These are phyloP conservation scores for Drosophila biarmipes DNA, from an alignment of 1,140 invertebrate species.

Conservation along the genomic window DNA sequence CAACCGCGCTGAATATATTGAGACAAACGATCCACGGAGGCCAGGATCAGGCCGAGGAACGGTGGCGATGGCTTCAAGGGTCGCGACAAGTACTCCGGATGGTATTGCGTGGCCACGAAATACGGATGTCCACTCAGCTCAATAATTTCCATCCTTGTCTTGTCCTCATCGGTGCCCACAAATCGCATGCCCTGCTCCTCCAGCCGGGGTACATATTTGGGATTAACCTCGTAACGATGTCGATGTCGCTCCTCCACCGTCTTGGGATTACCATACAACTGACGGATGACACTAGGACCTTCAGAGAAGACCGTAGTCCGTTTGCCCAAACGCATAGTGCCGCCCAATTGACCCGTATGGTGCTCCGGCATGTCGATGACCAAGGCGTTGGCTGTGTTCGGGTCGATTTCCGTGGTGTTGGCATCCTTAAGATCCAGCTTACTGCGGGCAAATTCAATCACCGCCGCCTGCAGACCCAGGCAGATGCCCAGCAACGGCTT, in stretches of 20 bases:
- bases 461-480: slow-evolving; percentile 97
- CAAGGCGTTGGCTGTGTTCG: slow-evolving; percentile 90
- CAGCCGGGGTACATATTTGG: slow-evolving; percentile 91
- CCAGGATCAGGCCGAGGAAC: slow-evolving; percentile 96
- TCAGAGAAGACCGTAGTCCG: slow-evolving; percentile 92
- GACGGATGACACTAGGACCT: slow-evolving; percentile 87
- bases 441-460: slow-evolving; percentile 98
- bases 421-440: slow-evolving; percentile 91
- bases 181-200: slow-evolving; percentile 95
- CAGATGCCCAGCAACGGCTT: slow-evolving; percentile 98
- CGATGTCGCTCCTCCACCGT: slow-evolving; percentile 97
- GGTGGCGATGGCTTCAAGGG: slow-evolving; percentile 97
- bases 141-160: slow-evolving; percentile 94
- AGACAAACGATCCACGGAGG: slow-evolving; percentile 91
- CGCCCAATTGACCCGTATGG: slow-evolving; percentile 96
- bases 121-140: slow-evolving; percentile 93
- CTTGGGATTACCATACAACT: slow-evolving; percentile 93
- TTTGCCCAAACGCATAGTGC: slow-evolving; percentile 98
- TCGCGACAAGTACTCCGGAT: slow-evolving; percentile 98
- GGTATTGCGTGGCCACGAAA: slow-evolving; percentile 98
- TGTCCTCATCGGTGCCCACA: slow-evolving; percentile 92
- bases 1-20: slow-evolving; percentile 90
- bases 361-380: slow-evolving; percentile 99
- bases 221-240: slow-evolving; percentile 98
- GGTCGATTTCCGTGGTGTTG: slow-evolving; percentile 94